These are phyloP conservation scores for Subanguina moxae DNA, from an alignment of 1,140 invertebrate species.

Conservation along the genomic window DNA sequence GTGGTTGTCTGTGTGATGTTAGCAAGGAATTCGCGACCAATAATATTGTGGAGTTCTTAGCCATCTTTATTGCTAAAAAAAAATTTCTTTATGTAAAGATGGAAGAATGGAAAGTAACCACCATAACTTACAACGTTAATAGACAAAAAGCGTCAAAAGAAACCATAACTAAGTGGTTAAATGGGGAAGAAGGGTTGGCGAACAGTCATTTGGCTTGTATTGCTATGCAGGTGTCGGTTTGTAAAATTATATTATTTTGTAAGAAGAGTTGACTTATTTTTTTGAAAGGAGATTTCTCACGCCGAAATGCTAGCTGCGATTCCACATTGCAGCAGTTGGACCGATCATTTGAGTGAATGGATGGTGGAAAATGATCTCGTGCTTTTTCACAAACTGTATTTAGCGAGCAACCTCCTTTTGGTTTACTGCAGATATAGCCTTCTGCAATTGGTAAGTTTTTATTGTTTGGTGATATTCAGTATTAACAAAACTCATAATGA, in stretches of 20 bases:
- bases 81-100: too few species aligned
- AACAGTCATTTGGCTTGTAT: conserved; percentile 1
- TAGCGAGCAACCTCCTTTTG: conserved; percentile 13
- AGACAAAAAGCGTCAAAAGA: conserved; percentile 4
- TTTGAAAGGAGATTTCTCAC: conserved; percentile 17
- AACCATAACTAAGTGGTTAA: background rate
- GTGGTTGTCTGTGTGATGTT: too few species aligned
- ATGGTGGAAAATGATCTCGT: conserved; percentile 6
- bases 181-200: conserved; percentile 1
- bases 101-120: conserved; percentile 1
- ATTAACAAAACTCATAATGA: too few species aligned
- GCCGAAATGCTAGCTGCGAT: conserved; percentile 18
- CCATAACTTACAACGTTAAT: conserved; percentile 16
- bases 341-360: conserved; percentile 12
- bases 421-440: background rate
- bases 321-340: conserved; percentile 6
- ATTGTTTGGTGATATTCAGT: background rate
- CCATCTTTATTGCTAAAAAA: background rate
- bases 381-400: conserved; percentile 1
- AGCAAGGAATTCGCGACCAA: background rate
- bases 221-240: conserved; percentile 5
- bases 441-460: conserved; percentile 5
- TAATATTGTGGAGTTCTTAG: background rate
- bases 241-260: background rate
- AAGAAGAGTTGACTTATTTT: conserved; percentile 4